Evolutionary conservation across 1,140 invertebrate genomes (phyloP).

Genomic region (Apis cerana): DNA sequence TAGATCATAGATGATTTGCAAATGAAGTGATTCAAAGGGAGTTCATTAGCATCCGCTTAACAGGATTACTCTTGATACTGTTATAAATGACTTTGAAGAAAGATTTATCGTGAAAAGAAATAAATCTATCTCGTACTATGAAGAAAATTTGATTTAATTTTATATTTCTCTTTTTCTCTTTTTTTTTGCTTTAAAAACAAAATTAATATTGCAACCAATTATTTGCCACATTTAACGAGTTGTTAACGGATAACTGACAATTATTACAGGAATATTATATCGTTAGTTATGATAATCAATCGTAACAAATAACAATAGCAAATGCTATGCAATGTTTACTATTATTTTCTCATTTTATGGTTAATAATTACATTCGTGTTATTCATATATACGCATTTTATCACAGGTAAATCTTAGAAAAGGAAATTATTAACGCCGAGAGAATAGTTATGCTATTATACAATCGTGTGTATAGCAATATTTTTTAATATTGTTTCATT

Average conservation of each 20-base stretch:
- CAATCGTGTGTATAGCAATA: not conserved
- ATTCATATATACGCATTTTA: constrained; percentile 4
- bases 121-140: not conserved
- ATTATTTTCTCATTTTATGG: constrained; percentile 2
- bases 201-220: not conserved
- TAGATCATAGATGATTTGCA: not conserved
- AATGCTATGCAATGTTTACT: constrained; percentile 2
- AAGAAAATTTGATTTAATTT: not conserved
- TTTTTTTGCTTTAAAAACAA: no score
- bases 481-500: not conserved
- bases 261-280: not conserved
- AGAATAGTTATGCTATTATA: not conserved
- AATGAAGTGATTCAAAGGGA: constrained; percentile 4
- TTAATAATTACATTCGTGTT: constrained; percentile 30
- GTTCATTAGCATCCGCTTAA: constrained; percentile 5
- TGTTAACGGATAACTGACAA: not conserved
- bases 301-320: constrained; percentile 3
- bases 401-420: constrained; percentile 21
- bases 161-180: no score
- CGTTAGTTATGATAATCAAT: constrained; percentile 1
- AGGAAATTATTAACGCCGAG: constrained; percentile 21
- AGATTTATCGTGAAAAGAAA: not conserved
- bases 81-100: not conserved
- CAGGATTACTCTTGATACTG: not conserved
- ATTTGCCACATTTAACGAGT: not conserved